A percentile compares a stretch with the other conserved stretches of the same genome.
Evolutionary conservation across 2,888 invertebrate species (phyloP).

Genomic region (Scaptomyza polygonia): DNA sequence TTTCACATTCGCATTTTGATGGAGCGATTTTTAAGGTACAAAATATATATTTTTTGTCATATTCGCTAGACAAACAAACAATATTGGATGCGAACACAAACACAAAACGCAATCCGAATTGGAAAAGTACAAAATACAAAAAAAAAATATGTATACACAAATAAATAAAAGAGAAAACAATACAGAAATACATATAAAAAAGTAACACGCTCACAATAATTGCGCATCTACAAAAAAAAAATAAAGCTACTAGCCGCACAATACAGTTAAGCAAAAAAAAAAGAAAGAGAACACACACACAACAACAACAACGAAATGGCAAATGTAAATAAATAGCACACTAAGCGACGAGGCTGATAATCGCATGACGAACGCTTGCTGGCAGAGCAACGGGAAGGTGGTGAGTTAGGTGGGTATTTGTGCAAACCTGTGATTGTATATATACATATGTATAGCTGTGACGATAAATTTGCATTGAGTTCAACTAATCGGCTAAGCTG

Average conservation of each 20-base stretch:
- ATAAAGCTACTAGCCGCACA: conserved; percentile 51
- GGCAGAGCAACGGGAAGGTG: conserved; percentile 27
- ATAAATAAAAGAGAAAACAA: conserved; percentile 58
- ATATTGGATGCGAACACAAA: conserved; percentile 43
- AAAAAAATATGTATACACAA: conserved; percentile 28
- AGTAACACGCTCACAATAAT: conserved; percentile 79
- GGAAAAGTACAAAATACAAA: conserved; percentile 55
- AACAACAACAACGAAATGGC: conserved; percentile 44
- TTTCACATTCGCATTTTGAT: conserved; percentile 53
- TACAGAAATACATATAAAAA: conserved; percentile 68
- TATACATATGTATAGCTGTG: conserved; percentile 33
- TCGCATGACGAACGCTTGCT: conserved; percentile 69
- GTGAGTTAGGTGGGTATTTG: neutral
- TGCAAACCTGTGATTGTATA: conserved; percentile 68
- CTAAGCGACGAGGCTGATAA: conserved; percentile 79
- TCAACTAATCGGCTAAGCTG: conserved; percentile 18
- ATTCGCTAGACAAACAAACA: conserved; percentile 59
- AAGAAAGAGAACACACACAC: conserved; percentile 29
- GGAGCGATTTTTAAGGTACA: conserved; percentile 79
- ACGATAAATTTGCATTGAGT: conserved; percentile 75
- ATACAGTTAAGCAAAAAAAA: conserved; percentile 66
- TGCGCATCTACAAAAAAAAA: conserved; percentile 77
- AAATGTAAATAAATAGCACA: conserved; percentile 74
- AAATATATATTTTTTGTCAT: conserved; percentile 81
- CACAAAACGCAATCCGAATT: conserved; percentile 68